A percentile compares a stretch with the other conserved stretches of the same genome.
These are phyloP conservation scores for Gymnopithys bicolor DNA, from an alignment of 2,797 vertebrate genomes.

Conservation along the genomic window DNA sequence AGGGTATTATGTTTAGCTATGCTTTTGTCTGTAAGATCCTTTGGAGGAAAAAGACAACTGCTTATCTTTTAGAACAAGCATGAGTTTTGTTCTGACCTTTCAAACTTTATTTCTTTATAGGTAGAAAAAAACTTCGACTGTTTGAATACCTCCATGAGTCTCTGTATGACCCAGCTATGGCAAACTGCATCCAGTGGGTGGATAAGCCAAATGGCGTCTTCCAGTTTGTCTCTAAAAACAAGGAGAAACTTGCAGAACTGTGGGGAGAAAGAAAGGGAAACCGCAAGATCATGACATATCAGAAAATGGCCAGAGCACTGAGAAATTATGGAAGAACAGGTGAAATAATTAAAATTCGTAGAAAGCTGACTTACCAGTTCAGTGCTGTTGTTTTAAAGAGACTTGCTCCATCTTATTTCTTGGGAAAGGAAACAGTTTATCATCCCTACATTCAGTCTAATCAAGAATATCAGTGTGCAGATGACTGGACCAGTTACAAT, in stretches of 20 bases:
- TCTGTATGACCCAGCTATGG: constrained; percentile 89
- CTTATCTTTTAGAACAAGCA: not conserved
- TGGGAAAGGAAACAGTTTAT: constrained; percentile 73
- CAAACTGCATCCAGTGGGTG: constrained; percentile 96
- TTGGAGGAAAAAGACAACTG: not conserved
- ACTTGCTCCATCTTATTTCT: constrained; percentile 78
- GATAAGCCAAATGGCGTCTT: constrained; percentile 90
- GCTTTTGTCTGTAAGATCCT: not conserved
- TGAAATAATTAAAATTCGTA: constrained; percentile 93
- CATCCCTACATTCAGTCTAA: constrained; percentile 69
- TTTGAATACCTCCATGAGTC: constrained; percentile 95
- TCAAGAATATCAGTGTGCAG: constrained; percentile 74
- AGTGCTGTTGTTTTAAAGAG: constrained; percentile 89
- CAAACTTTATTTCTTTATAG: constrained; percentile 69
- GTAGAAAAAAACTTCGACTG: constrained; percentile 93
- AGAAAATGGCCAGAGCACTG: constrained; percentile 98
- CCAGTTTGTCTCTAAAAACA: constrained; percentile 98
- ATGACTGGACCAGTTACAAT: constrained; percentile 82
- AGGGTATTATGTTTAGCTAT: not conserved
- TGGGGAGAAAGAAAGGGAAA: constrained; percentile 98
- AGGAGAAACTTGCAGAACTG: constrained; percentile 94
- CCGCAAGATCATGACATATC: constrained; percentile 98
- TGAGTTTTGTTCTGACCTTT: not conserved
- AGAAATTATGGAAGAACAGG: constrained; percentile 97
- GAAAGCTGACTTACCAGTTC: constrained; percentile 97